Percentiles rank a stretch among this genome's conserved stretches.
Conservation (phyloP, 1,140 invertebrate genomes). For the Drosophila biarmipes region DNA sequence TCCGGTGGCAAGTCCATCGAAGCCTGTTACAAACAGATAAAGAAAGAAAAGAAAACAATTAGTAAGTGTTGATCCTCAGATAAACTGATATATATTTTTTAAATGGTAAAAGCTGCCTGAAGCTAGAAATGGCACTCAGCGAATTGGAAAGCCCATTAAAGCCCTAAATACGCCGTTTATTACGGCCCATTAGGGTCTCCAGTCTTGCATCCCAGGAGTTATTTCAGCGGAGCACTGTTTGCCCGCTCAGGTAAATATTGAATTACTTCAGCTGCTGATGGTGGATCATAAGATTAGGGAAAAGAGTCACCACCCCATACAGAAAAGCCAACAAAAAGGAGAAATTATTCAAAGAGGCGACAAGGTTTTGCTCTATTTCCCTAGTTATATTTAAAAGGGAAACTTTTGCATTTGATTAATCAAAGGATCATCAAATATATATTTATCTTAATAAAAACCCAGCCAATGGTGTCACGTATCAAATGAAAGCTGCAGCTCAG, state of each 20-base stretch:
- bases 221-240: conserved; percentile 16
- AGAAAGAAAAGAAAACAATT: conserved; percentile 33
- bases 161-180: not conserved
- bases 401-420: not conserved
- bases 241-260: conserved; percentile 36
- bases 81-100: conserved; percentile 3
- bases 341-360: conserved; percentile 1
- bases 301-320: conserved; percentile 14
- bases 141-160: conserved; percentile 47
- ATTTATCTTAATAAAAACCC: not conserved
- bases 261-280: conserved; percentile 14
- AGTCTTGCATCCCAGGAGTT: conserved; percentile 25
- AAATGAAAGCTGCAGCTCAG: conserved; percentile 11
- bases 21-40: conserved; percentile 88
- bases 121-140: conserved; percentile 17
- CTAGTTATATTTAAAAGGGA: not conserved
- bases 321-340: not conserved
- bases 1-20: conserved; percentile 99
- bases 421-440: not conserved
- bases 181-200: conserved; percentile 26
- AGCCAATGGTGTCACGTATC: not conserved
- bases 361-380: conserved; percentile 14
- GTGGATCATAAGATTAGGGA: conserved; percentile 13
- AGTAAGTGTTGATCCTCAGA: conserved; percentile 13
- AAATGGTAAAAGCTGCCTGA: not conserved